Evolutionary conservation across 2,113 vertebrate genomes (phyloP).

Genomic region (Laticauda laticaudata): DNA sequence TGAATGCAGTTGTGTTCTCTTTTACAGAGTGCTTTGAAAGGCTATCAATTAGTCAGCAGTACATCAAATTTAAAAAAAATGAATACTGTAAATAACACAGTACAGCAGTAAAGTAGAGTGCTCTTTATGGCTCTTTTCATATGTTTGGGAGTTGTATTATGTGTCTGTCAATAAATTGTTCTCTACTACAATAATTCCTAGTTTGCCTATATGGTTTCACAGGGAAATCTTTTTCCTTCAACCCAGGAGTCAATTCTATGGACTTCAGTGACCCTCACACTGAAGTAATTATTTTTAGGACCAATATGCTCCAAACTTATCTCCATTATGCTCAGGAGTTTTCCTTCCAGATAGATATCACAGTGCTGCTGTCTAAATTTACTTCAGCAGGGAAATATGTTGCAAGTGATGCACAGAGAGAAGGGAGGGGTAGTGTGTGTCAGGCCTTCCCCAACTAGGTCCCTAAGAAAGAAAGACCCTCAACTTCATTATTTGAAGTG

Average conservation of each 20-base stretch:
- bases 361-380: neutral
- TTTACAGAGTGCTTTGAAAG: neutral
- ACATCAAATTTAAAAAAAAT: neutral
- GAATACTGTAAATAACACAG: neutral
- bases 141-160: neutral
- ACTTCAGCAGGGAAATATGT: neutral
- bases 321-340: neutral
- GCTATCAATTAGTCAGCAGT: neutral
- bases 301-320: neutral
- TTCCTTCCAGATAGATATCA: neutral
- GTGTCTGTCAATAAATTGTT: neutral
- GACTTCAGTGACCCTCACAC: neutral
- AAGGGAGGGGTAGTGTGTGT: fast-evolving
- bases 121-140: neutral
- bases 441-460: too few relatives aligned
- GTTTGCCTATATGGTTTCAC: neutral
- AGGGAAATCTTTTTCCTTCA: neutral
- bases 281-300: neutral
- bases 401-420: neutral
- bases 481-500: too few relatives aligned
- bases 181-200: neutral
- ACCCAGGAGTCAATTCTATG: neutral
- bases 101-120: neutral
- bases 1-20: neutral
- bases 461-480: too few relatives aligned